These are phyloP conservation scores for Lampropteryx suffumata DNA, from an alignment of 2,888 invertebrate genomes.

Conservation along the genomic window DNA sequence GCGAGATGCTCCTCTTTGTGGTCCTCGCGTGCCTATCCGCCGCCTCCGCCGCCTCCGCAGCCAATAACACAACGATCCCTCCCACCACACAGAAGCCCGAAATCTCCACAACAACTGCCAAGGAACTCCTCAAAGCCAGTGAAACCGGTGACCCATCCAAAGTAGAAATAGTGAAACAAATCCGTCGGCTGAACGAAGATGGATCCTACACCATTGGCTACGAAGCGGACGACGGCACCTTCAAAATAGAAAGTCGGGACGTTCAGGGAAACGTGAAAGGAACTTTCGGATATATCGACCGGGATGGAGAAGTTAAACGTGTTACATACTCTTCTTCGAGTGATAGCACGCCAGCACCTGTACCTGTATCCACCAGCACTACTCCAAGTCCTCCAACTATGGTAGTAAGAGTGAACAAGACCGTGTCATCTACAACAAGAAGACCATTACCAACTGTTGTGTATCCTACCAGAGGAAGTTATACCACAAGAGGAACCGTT, in stretches of 20 bases:
- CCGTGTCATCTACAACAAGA: constrained; percentile 80
- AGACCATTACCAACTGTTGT: constrained; percentile 75
- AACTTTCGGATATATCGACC: constrained; percentile 91
- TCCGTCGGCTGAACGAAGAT: constrained; percentile 90
- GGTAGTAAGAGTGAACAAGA: constrained; percentile 76
- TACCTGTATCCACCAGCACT: constrained; percentile 59
- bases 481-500: constrained; percentile 83
- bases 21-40: constrained; percentile 59
- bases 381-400: constrained; percentile 68
- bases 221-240: constrained; percentile 92
- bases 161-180: constrained; percentile 91
- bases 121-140: constrained; percentile 82
- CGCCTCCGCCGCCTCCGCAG: constrained; percentile 36
- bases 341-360: constrained; percentile 72
- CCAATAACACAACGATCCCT: constrained; percentile 51
- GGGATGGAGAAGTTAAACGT: constrained; percentile 89
- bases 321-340: constrained; percentile 87
- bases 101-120: constrained; percentile 68
- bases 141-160: constrained; percentile 87
- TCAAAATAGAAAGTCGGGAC: constrained; percentile 92
- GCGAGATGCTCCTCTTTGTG: constrained; percentile 71
- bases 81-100: constrained; percentile 51
- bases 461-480: constrained; percentile 79
- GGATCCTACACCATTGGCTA: constrained; percentile 93
- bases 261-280: constrained; percentile 91